Evolutionary conservation across 2,113 vertebrate species (phyloP).

Genomic region (Xyrauchen texanus): DNA sequence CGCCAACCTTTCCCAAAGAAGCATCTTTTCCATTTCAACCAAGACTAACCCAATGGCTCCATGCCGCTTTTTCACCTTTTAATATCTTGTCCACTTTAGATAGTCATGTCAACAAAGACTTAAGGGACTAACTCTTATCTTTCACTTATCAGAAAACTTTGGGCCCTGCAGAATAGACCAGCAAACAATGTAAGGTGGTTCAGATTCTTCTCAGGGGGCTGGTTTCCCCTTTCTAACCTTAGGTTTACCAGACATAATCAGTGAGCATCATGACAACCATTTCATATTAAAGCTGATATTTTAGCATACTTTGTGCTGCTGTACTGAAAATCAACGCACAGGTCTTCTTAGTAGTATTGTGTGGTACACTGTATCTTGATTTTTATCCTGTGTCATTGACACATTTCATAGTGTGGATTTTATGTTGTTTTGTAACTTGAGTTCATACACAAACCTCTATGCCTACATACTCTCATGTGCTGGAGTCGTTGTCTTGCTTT

Average conservation of each 20-base stretch:
- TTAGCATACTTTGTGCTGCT: background rate
- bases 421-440: background rate
- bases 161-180: background rate
- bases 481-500: slow-evolving; percentile 54
- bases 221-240: slow-evolving; percentile 24
- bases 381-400: background rate
- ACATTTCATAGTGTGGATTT: slow-evolving; percentile 39
- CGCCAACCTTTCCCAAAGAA: no score
- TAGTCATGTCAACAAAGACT: background rate
- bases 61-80: no score
- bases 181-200: slow-evolving; percentile 26
- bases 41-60: no score
- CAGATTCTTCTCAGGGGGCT: slow-evolving; percentile 30
- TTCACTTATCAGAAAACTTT: no score
- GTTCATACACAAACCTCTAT: background rate
- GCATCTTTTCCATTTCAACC: no score
- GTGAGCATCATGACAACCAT: background rate
- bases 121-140: background rate
- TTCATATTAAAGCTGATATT: slow-evolving; percentile 2
- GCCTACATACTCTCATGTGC: slow-evolving; percentile 40
- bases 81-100: background rate
- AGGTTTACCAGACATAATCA: slow-evolving; percentile 35
- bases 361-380: slow-evolving; percentile 29
- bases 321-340: slow-evolving; percentile 7
- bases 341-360: background rate